phyloP scores from a whole-genome alignment of 2,113 vertebrate genomes.

The Nesospiza acunhae region DNA sequence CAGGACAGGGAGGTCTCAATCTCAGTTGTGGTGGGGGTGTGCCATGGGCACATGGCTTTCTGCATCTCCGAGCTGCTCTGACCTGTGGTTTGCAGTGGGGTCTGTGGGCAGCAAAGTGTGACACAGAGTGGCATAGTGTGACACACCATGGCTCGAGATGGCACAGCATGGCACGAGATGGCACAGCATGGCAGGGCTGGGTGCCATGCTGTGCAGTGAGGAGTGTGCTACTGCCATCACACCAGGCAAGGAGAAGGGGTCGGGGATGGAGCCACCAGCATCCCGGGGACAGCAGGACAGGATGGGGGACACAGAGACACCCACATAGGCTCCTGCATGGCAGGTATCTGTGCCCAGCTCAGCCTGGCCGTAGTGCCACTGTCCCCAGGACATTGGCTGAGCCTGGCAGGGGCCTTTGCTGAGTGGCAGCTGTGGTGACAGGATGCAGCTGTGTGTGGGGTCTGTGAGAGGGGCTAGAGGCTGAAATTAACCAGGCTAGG shows the following conservation, averaged over 20 bases:
- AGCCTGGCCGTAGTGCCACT: background rate
- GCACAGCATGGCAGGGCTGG: background rate
- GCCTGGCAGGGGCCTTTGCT: background rate
- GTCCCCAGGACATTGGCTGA: background rate
- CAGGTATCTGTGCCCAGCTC: background rate
- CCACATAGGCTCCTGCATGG: too few species aligned
- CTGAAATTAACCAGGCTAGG: background rate
- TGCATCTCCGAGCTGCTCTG: background rate
- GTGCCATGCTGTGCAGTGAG: background rate
- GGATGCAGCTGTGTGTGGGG: background rate
- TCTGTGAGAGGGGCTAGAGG: background rate
- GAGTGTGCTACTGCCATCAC: background rate
- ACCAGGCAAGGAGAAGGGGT: background rate
- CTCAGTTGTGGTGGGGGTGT: fast-evolving
- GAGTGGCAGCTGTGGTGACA: background rate
- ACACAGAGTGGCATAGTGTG: fast-evolving
- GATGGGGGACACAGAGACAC: background rate
- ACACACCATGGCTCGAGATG: fast-evolving
- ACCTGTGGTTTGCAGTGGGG: background rate
- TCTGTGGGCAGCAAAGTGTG: background rate
- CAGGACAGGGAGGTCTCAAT: background rate
- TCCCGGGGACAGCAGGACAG: background rate
- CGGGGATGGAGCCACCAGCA: background rate
- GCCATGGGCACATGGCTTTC: background rate
- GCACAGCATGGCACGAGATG: fast-evolving